Percentiles rank a stretch among this genome's conserved stretches.
Conservation (phyloP, 2,888 invertebrate species). For the Meiosimyza decipiens region DNA sequence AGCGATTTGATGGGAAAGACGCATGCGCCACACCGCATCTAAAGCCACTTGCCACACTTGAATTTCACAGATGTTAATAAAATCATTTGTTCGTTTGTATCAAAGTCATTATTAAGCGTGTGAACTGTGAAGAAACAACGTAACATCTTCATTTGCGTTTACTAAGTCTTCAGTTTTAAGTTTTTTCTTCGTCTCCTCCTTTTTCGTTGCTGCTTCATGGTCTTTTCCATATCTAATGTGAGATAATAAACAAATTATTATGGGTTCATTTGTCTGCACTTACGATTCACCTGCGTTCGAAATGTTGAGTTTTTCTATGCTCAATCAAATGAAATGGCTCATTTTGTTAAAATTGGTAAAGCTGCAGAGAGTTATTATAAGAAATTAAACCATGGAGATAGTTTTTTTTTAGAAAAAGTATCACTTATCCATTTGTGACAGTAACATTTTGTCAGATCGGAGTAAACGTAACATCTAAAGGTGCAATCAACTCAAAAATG, state of each 20-base stretch:
- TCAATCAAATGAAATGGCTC: too few species aligned
- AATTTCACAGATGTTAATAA: constrained; percentile 29
- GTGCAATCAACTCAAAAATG: too few species aligned
- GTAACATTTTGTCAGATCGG: too few species aligned
- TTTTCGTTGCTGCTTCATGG: constrained; percentile 15
- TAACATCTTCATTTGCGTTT: constrained; percentile 30
- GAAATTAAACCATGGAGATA: too few species aligned
- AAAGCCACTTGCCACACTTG: constrained; percentile 34
- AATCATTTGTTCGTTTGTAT: constrained; percentile 19
- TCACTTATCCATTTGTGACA: too few species aligned
- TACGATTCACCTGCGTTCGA: constrained; percentile 1
- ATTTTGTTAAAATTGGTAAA: too few species aligned
- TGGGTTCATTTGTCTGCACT: constrained; percentile 15
- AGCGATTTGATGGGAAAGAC: constrained; percentile 26
- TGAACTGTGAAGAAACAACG: constrained; percentile 30
- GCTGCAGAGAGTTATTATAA: too few species aligned
- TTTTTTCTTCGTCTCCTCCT: not conserved
- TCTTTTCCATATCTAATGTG: constrained; percentile 19
- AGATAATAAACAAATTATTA: constrained; percentile 27
- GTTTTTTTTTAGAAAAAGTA: too few species aligned
- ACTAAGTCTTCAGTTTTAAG: not conserved
- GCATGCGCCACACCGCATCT: constrained; percentile 37
- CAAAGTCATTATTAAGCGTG: constrained; percentile 35
- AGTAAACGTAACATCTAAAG: too few species aligned
- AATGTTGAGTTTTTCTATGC: constrained; percentile 4